Evolutionary conservation across 2,797 vertebrate genomes (phyloP).

Genomic region (Cyclopterus lumpus): DNA sequence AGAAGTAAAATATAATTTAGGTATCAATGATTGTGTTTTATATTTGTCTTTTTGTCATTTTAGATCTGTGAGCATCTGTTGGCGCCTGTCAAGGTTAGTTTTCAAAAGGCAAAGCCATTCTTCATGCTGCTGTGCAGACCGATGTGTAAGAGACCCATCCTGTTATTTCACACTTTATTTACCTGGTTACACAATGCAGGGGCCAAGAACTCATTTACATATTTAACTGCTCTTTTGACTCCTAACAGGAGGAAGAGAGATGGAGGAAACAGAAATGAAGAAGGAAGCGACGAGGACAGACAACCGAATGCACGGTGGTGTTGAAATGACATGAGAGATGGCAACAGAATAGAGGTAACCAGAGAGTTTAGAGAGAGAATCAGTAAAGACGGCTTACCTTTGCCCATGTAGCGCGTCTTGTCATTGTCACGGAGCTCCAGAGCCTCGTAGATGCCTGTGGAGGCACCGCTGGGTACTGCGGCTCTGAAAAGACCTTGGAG

Average conservation of each 20-base stretch:
- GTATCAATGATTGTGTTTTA: constrained; percentile 15
- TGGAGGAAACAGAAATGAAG: constrained; percentile 42
- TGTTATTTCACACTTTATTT: constrained; percentile 80
- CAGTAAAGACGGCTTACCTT: constrained; percentile 82
- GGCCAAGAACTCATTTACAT: constrained; percentile 98
- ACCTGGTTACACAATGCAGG: constrained; percentile 98
- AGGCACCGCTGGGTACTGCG: constrained; percentile 98
- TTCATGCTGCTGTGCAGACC: constrained; percentile 77
- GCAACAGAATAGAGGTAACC: constrained; percentile 1
- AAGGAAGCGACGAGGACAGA: constrained; percentile 24
- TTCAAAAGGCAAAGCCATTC: constrained; percentile 73
- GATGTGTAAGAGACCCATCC: constrained; percentile 26
- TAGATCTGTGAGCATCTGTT: constrained; percentile 77
- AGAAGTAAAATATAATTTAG: constrained; percentile 3
- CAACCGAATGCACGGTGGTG: constrained; percentile 12
- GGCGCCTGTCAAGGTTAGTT: constrained; percentile 77
- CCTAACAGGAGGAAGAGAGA: constrained; percentile 85
- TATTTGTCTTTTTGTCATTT: constrained; percentile 24
- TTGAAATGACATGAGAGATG: constrained; percentile 23
- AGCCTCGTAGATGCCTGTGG: constrained; percentile 98
- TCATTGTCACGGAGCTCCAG: constrained; percentile 98
- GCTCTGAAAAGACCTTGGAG: constrained; percentile 95
- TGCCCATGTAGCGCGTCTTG: constrained; percentile 96
- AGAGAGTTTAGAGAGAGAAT: background rate
- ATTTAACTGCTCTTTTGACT: constrained; percentile 98